Evolutionary conservation across 2,888 invertebrate species (phyloP), one percentile per base, ranked within the genome.

Genomic region (Lasioglossum pauxillum): DNA sequence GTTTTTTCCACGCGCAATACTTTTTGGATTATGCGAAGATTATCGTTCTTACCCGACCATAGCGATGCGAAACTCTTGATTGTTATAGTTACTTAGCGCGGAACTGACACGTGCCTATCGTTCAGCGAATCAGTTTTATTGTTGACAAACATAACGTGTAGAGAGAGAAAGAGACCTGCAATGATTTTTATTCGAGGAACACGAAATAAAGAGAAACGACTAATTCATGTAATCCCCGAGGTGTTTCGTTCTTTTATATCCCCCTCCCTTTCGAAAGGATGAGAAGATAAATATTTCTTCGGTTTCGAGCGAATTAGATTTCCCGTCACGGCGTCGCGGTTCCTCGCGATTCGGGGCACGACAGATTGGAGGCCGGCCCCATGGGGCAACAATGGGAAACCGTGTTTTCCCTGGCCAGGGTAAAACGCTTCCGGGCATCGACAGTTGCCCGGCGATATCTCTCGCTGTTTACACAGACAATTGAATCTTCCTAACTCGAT

Each of bases 401-500:
- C 46, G 49, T 85, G 86, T 88, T 92, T 91, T 91, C 90, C 83
- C 83, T 90, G 88, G 88, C 91, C 89, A 92, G 91, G 90, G 91
- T 89, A 93, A 94, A 93, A 89, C 90, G 88, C 93, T 91, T 87
- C 85, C 77, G 88, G 91, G 88, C 89, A 90, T 89, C 87, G 82
- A 87, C 85, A 74, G 85, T 88, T 90, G 84, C 89, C 83, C 86
- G 79, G 79, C 84, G 90, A 91, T 91, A 91, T 89, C 89, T 41
- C 71, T 41, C 80, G 75, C 88, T 95, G 92, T 95, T 95, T 95
- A 90, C 87, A 91, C 91, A 89, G 90, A 84, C 91, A 92, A 94
- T 94, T 92, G 93, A 94, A 94, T 94, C 92, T 93, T 93, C 89
- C 90, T 94, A 94, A 95, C 92, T 94, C 92, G 92, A 95, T 95